Evolutionary conservation across 2,888 invertebrate species (phyloP), one percentile per base, ranked within the genome.

Genomic region (Acrobasis suavella): DNA sequence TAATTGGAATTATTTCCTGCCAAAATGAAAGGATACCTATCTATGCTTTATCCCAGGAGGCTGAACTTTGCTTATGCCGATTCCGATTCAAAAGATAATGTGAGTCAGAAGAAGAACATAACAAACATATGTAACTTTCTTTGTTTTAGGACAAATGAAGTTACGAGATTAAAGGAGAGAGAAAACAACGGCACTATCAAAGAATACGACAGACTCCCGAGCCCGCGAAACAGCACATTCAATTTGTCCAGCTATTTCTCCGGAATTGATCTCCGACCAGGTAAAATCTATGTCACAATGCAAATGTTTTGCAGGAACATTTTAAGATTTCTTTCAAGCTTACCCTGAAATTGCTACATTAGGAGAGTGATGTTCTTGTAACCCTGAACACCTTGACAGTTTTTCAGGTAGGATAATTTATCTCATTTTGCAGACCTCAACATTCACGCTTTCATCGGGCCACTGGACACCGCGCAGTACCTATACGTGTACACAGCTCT

Each of bases 401-500:
- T 22, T 22, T 22, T 22, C 22, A 22, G 22, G 22, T 22, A 22
- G 22, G 32, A 32, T 32, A 32, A 14, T n/a, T 3, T 14, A 14
- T 14, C 2, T 46, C 3, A 32, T 32, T 32, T 76, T 79, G 15
- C 77, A 91, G 92, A 86, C 67, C 68, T 92, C 63, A 79, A 92
- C 64, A 87, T 92, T 65, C 79, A 90, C 70, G 91, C 91, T 0
- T 78, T 75, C 71, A 91, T 92, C 62, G 92, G 92, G 0, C 88
- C 89, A 0, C 70, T 92, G 59, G 86, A 91, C 70, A 92, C 92
- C 0, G 71, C 88, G 0, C 89, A 91, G 67, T 92, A 92, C 67
- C 73, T 92, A 1, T 92, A 91, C 72, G 86, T 90, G 55, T 92
- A 92, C 74, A 72, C 89, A 0, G 87, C 86, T 0, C 71, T 92